A percentile compares a stretch with the other conserved stretches of the same genome.
phyloP scores from a whole-genome alignment of 2,113 vertebrate species.

The Leptodactylus fuscus region DNA sequence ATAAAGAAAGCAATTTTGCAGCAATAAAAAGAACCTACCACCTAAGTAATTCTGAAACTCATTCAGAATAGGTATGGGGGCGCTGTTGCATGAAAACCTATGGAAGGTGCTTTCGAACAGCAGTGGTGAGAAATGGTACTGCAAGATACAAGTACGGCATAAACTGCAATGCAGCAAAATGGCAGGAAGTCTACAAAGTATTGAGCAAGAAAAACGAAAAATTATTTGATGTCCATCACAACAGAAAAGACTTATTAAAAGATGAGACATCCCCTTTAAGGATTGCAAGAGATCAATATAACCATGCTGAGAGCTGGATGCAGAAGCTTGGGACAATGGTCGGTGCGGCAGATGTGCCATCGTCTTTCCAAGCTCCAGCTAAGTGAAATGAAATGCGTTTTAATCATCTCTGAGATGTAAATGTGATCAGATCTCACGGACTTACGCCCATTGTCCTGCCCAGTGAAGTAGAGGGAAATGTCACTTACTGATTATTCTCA shows the following conservation, averaged over 20 bases:
- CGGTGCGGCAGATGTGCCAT: constrained; percentile 70
- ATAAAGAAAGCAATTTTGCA: too few relatives aligned
- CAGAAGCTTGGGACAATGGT: constrained; percentile 62
- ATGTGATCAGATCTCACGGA: constrained; percentile 70
- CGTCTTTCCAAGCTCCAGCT: constrained; percentile 68
- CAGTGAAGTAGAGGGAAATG: constrained; percentile 70
- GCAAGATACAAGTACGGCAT: not conserved
- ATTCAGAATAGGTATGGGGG: not conserved
- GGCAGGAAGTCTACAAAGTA: not conserved
- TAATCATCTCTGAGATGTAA: constrained; percentile 82
- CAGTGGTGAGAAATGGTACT: constrained; percentile 3
- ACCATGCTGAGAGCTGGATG: constrained; percentile 21
- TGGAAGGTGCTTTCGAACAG: not conserved
- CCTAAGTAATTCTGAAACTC: not conserved
- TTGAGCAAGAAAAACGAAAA: not conserved
- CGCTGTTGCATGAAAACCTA: not conserved
- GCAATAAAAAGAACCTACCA: too few relatives aligned
- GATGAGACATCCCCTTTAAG: constrained; percentile 45
- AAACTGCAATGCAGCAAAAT: constrained; percentile 3
- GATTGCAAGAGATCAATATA: constrained; percentile 66
- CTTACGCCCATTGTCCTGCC: constrained; percentile 71
- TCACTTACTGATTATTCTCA: constrained; percentile 50
- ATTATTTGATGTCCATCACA: too few relatives aligned
- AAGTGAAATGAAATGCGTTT: constrained; percentile 76
- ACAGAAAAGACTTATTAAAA: not conserved